Evolutionary conservation across 2,888 invertebrate species (phyloP).

Genomic region (Endotricha flammealis): DNA sequence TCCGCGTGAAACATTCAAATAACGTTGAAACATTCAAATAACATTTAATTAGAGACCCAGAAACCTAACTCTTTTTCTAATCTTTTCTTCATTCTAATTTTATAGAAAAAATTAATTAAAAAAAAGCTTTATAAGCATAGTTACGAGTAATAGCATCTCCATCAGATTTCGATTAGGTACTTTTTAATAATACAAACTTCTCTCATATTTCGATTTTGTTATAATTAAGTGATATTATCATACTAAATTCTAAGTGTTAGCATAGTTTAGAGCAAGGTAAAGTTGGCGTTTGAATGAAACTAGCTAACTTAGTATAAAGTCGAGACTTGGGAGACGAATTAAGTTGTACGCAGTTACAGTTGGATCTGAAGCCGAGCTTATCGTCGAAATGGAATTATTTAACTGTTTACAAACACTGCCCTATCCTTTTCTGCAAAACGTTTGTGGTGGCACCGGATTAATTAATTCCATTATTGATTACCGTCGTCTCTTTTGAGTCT

Average conservation of each 20-base stretch:
- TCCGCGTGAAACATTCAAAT: too few species aligned
- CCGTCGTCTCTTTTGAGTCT: background rate
- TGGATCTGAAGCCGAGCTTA: conserved; percentile 38
- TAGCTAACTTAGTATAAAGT: conserved; percentile 38
- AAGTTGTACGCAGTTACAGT: conserved; percentile 46
- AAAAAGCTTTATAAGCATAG: too few species aligned
- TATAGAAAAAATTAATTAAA: too few species aligned
- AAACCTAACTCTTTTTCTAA: too few species aligned
- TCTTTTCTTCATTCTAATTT: too few species aligned
- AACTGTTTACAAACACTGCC: conserved; percentile 33
- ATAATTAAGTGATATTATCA: too few species aligned
- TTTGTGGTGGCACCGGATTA: conserved; percentile 1
- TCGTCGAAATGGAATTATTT: conserved; percentile 47
- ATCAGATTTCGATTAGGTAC: too few species aligned
- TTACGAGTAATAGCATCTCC: too few species aligned
- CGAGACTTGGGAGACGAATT: conserved; percentile 40
- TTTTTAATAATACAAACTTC: too few species aligned
- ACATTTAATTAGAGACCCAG: too few species aligned
- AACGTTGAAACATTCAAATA: too few species aligned
- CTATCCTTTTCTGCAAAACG: conserved; percentile 6
- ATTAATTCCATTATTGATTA: conserved; percentile 7
- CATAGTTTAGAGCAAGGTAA: conserved; percentile 8
- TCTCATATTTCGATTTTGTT: too few species aligned
- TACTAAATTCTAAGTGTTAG: conserved; percentile 1
- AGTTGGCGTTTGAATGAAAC: conserved; percentile 32